A percentile compares a stretch with the other conserved stretches of the same genome.
Conservation (phyloP, 2,888 invertebrate species). For the Tubulanus polymorphus region DNA sequence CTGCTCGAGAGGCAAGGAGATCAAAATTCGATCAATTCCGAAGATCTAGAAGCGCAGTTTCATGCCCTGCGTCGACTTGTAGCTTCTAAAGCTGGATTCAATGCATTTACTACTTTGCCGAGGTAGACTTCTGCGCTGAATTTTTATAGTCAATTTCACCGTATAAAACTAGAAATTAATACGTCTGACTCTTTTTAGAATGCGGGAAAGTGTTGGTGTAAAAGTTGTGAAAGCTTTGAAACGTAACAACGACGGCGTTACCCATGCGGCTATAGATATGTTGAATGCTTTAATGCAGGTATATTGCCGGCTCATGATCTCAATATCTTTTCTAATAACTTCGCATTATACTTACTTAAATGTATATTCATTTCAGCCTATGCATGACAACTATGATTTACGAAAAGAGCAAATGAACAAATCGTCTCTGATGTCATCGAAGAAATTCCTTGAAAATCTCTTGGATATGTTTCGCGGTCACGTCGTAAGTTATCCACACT, state of each 20-base stretch:
- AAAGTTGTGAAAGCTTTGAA: conserved; percentile 88
- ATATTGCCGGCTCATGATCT: conserved; percentile 1
- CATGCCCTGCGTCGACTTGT: conserved; percentile 88
- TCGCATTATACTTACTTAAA: too few relatives aligned
- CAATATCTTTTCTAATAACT: too few relatives aligned
- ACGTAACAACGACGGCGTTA: conserved; percentile 80
- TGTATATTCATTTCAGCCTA: conserved; percentile 63
- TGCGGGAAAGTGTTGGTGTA: conserved; percentile 90
- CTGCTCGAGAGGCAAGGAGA: conserved; percentile 67
- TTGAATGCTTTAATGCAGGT: conserved; percentile 93
- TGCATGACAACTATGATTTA: conserved; percentile 91
- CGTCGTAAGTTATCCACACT: conserved; percentile 73
- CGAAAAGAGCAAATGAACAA: conserved; percentile 98
- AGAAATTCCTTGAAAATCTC: conserved; percentile 85
- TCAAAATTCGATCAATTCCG: conserved; percentile 54
- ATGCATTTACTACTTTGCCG: conserved; percentile 83
- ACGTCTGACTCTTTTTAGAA: too few relatives aligned
- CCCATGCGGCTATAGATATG: conserved; percentile 95
- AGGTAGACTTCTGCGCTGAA: conserved; percentile 60
- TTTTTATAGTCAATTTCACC: not conserved
- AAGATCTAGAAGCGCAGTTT: conserved; percentile 85
- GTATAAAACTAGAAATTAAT: too few relatives aligned
- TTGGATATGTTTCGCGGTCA: conserved; percentile 93
- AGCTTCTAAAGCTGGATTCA: conserved; percentile 97
- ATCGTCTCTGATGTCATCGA: conserved; percentile 85